Percentiles rank a stretch among this genome's conserved stretches.
Evolutionary conservation across 2,888 invertebrate genomes (phyloP).

Genomic region (Cotesia congregata): DNA sequence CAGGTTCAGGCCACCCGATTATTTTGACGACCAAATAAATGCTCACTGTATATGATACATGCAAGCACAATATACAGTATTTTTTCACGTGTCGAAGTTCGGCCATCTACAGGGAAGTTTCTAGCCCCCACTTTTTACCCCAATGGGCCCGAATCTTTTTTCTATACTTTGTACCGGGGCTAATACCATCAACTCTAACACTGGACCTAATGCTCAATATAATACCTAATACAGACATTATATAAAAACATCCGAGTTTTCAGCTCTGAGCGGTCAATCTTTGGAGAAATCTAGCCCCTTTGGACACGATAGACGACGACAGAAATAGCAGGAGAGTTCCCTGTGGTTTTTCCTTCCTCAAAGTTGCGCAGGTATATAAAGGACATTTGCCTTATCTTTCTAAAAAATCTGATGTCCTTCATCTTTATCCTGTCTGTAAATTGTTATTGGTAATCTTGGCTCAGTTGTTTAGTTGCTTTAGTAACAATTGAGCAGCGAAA

Average conservation of each 20-base stretch:
- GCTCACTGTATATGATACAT: not conserved
- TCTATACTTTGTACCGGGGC: too few relatives aligned
- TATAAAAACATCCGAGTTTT: too few relatives aligned
- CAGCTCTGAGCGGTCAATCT: not conserved
- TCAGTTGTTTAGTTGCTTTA: not conserved
- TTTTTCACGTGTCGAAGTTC: too few relatives aligned
- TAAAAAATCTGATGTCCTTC: conserved; percentile 48
- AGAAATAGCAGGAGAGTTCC: not conserved
- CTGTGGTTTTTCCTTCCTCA: conserved; percentile 32
- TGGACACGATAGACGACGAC: not conserved
- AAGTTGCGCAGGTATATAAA: conserved; percentile 44
- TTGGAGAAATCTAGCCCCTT: not conserved
- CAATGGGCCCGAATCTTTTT: too few relatives aligned
- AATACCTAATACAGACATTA: too few relatives aligned
- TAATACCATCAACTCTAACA: too few relatives aligned
- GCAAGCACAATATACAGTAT: too few relatives aligned
- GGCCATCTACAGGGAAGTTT: too few relatives aligned
- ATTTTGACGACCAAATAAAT: conserved; percentile 35
- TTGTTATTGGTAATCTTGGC: conserved; percentile 42
- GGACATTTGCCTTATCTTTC: conserved; percentile 42
- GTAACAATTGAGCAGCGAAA: conserved; percentile 30
- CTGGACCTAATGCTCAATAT: too few relatives aligned
- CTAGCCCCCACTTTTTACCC: too few relatives aligned
- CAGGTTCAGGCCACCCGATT: conserved; percentile 44
- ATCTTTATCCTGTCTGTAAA: conserved; percentile 21